Conservation (phyloP, 2,888 invertebrate species). For the Brenthis ino region DNA sequence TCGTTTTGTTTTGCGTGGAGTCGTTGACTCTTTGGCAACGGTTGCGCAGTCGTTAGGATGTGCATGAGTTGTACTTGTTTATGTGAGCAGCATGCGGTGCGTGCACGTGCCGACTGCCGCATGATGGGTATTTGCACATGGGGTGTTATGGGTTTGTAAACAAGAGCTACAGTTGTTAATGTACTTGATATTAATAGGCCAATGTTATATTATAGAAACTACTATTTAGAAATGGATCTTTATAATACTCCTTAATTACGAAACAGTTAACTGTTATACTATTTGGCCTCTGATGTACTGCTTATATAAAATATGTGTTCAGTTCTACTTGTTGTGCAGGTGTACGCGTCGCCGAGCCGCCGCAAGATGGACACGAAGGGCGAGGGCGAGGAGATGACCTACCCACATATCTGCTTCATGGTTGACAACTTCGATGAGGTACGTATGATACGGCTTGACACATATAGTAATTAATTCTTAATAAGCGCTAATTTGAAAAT, state of each 20-base stretch:
- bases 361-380: constrained; percentile 99
- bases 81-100: no score
- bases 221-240: no score
- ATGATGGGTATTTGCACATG: no score
- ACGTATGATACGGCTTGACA: no score
- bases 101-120: no score
- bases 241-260: no score
- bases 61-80: no score
- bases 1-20: constrained; percentile 6
- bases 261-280: no score
- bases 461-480: not conserved
- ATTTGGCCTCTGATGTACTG: not conserved
- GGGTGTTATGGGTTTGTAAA: no score
- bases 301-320: not conserved
- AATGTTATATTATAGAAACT: no score
- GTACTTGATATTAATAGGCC: no score
- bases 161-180: no score
- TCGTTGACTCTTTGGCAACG: constrained; percentile 5
- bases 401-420: constrained; percentile 99
- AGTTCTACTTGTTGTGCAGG: constrained; percentile 62
- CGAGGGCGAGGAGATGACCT: constrained; percentile 98
- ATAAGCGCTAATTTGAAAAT: not conserved
- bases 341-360: constrained; percentile 98
- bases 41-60: constrained; percentile 4
- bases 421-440: constrained; percentile 98